Evolutionary conservation across 2,888 invertebrate species (phyloP), one percentile per base, ranked within the genome.

Genomic region (Megalurothrips usitatus): DNA sequence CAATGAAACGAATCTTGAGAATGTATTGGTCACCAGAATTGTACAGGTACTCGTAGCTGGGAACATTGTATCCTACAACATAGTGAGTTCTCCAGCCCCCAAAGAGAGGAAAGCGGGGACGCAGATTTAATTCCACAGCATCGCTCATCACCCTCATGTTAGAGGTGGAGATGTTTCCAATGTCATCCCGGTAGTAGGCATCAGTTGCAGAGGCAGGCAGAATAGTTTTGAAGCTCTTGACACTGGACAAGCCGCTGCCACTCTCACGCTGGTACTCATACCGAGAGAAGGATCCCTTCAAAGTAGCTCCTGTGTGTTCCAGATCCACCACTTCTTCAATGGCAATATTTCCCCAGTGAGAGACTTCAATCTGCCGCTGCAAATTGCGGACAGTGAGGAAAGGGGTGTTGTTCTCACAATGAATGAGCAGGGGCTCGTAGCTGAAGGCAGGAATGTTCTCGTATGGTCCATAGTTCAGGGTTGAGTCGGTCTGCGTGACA

Each of bases 71-170:
- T 4, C 99, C 99, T 79, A 99, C 90, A 78, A 94, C 94, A 88
- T 99, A 99, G 84, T 96, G 96, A 12, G 98, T 98, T 87, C 95
- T 96, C 99, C 99, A 99, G 19, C 99, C 99, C 81, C 99, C 99
- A 87, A 99, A 99, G 8, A 99, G 89, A 4, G 99, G 99, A 87
- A 98, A 99, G 85, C 99, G 90, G 0, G 99, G 99, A 80, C 97
- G 91, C n/a, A 99, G 90, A 85, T 98, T 98, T 6, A 99, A 88
- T 86, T 99, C 98, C 11, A 99, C 97, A 68, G 96, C 94, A 86
- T 99, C 97, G 84, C 95, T 95, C 84, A 94, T 91, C 43, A 94
- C 89, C 83, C 94, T 91, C 89, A 99, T 94, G 87, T 96, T 94
- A 0, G 98, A 98, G 14, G 99, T 99, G 0, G 98, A 99, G 85